Evolutionary conservation across 1,140 invertebrate genomes (phyloP).

Genomic region (Pogonognathellus flavescens): DNA sequence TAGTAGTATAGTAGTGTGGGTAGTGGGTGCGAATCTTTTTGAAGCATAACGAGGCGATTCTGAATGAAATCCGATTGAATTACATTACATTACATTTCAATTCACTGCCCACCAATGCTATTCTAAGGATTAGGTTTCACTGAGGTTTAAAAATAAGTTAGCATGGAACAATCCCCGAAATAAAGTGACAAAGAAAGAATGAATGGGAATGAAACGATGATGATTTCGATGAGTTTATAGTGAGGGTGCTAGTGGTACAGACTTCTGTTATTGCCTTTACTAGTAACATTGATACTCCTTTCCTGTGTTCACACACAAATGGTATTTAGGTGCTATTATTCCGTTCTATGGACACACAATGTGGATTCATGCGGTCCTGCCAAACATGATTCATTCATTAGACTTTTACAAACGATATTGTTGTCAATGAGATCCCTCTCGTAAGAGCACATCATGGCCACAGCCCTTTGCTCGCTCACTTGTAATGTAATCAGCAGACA

Average conservation of each 20-base stretch:
- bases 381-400: conserved; percentile 45
- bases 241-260: not conserved
- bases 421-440: conserved; percentile 18
- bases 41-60: conserved; percentile 36
- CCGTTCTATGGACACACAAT: conserved; percentile 6
- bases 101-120: conserved; percentile 31
- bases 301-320: conserved; percentile 13
- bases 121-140: conserved; percentile 46
- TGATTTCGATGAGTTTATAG: not conserved
- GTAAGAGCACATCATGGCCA: conserved; percentile 12
- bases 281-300: too few species aligned
- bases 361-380: conserved; percentile 25
- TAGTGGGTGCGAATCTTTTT: not conserved
- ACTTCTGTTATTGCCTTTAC: too few species aligned
- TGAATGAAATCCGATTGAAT: conserved; percentile 41
- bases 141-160: conserved; percentile 48
- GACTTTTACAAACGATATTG: conserved; percentile 41
- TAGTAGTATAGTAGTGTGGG: not conserved
- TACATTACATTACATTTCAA: conserved; percentile 44
- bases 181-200: conserved; percentile 46
- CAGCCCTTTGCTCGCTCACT: not conserved
- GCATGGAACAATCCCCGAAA: conserved; percentile 33
- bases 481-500: not conserved
- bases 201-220: not conserved
- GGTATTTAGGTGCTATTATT: not conserved